These are phyloP conservation scores for Gracilinanus agilis DNA, from an alignment of 2,113 vertebrate species.

Conservation along the genomic window DNA sequence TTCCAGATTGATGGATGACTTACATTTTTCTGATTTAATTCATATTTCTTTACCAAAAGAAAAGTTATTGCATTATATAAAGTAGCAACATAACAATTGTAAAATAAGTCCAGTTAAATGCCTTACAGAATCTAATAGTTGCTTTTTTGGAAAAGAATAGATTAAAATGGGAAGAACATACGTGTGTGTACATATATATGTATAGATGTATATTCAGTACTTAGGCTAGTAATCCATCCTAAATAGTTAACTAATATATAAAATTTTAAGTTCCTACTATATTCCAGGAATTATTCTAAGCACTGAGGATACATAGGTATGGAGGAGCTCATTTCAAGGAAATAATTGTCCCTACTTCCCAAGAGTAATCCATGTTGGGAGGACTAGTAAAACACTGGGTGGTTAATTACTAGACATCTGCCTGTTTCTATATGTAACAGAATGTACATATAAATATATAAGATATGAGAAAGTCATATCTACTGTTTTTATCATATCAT, in stretches of 20 bases:
- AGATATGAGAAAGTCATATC: not conserved
- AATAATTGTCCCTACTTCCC: conserved; percentile 5
- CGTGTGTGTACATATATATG: not conserved
- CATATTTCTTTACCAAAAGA: not conserved
- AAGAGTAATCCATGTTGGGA: not conserved
- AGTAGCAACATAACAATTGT: not conserved
- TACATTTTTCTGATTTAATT: conserved; percentile 13
- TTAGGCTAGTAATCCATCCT: not conserved
- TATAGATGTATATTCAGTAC: not conserved
- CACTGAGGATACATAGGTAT: not conserved
- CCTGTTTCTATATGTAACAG: not conserved
- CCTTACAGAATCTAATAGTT: not conserved
- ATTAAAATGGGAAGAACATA: conserved; percentile 34
- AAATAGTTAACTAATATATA: not conserved
- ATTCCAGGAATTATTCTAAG: not conserved
- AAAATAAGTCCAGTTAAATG: conserved; percentile 35
- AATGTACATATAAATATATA: not conserved
- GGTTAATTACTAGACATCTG: not conserved
- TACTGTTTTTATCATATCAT: not conserved
- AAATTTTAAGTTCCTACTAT: not conserved
- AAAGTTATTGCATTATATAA: conserved; percentile 3
- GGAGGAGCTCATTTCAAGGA: conserved; percentile 44
- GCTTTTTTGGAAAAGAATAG: not conserved
- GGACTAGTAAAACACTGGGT: not conserved
- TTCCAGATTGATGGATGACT: conserved; percentile 11